Percentiles rank a stretch among this genome's conserved stretches.
Evolutionary conservation across 2,888 invertebrate genomes (phyloP).

Genomic region (Pristionchus fissidentatus): DNA sequence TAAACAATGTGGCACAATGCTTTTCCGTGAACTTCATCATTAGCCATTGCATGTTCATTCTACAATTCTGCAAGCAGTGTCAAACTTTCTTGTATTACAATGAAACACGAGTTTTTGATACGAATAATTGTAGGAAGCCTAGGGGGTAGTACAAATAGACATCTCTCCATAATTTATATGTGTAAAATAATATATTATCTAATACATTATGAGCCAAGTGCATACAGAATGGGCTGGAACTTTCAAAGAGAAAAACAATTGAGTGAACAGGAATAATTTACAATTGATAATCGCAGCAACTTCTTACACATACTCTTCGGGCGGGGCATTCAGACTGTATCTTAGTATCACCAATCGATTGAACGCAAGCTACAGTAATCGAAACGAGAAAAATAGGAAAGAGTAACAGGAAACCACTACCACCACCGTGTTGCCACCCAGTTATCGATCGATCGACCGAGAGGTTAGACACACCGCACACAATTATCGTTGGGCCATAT

Average conservation of each 20-base stretch:
- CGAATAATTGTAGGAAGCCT: no score
- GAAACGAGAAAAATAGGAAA: not conserved
- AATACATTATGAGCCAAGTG: conserved; percentile 5
- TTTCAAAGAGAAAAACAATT: not conserved
- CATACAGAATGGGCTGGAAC: no score
- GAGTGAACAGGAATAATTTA: not conserved
- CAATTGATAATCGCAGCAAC: conserved; percentile 6
- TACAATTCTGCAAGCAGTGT: no score
- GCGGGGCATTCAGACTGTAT: not conserved
- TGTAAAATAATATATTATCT: conserved; percentile 20
- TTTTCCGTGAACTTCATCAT: no score
- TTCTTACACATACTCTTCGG: conserved; percentile 15
- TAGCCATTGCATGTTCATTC: no score
- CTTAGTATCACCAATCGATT: not conserved
- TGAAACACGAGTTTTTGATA: no score
- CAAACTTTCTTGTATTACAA: no score
- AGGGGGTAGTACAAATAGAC: not conserved
- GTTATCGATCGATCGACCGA: not conserved
- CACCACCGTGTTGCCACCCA: not conserved
- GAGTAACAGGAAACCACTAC: not conserved
- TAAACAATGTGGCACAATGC: no score
- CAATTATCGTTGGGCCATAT: conserved; percentile 25
- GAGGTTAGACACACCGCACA: not conserved
- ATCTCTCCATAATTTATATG: conserved; percentile 14
- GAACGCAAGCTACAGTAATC: not conserved